These are phyloP conservation scores for Drosophila trapezifrons DNA, from an alignment of 1,140 invertebrate genomes.

Conservation along the genomic window DNA sequence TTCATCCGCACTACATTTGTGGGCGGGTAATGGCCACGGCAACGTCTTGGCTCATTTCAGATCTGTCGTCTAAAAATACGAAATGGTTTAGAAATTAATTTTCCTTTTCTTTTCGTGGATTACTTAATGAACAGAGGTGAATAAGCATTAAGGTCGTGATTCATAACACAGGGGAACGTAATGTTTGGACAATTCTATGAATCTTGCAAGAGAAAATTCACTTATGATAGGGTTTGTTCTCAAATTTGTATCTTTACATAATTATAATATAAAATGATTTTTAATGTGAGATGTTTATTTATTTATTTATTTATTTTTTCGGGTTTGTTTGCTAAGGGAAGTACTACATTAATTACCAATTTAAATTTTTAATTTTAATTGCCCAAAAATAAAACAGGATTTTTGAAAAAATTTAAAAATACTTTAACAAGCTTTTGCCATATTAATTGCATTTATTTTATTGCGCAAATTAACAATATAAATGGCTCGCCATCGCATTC, in stretches of 20 bases:
- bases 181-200: background rate
- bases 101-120: constrained; percentile 28
- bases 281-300: too few relatives aligned
- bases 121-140: constrained; percentile 56
- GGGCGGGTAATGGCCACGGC: constrained; percentile 54
- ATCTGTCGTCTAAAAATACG: constrained; percentile 51
- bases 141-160: constrained; percentile 14
- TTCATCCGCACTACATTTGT: constrained; percentile 63
- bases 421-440: constrained; percentile 14
- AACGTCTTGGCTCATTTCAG: constrained; percentile 49
- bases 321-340: too few relatives aligned
- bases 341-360: constrained; percentile 3
- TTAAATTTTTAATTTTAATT: constrained; percentile 17
- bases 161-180: background rate
- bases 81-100: constrained; percentile 36
- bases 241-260: too few relatives aligned
- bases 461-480: constrained; percentile 35
- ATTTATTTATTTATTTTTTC: too few relatives aligned
- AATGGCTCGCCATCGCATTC: constrained; percentile 10
- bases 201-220: background rate
- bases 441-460: constrained; percentile 26
- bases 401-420: background rate
- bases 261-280: too few relatives aligned
- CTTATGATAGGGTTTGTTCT: background rate
- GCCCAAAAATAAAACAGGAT: constrained; percentile 6